Percentiles rank a stretch among this genome's conserved stretches.
Conservation (phyloP, 2,888 invertebrate genomes). For the Clostera curtula region DNA sequence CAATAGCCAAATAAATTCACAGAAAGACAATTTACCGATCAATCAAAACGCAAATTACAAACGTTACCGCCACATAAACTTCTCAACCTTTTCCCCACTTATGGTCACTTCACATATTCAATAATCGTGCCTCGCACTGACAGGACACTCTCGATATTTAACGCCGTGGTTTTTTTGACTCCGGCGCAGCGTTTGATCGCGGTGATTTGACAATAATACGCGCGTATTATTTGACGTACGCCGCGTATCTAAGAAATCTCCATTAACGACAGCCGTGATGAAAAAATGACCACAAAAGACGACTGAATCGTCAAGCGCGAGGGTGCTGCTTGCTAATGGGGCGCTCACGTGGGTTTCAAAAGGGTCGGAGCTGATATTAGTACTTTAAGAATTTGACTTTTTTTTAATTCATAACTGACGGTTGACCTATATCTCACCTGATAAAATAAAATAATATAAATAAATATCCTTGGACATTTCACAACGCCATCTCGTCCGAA, state of each 20-base stretch:
- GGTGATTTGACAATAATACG: slow-evolving; percentile 63
- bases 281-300: slow-evolving; percentile 62
- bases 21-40: slow-evolving; percentile 11
- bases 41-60: slow-evolving; percentile 10
- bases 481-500: no score
- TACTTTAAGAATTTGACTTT: no score
- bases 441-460: no score
- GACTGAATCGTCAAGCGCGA: slow-evolving; percentile 65
- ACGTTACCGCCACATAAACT: slow-evolving; percentile 22
- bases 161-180: slow-evolving; percentile 27
- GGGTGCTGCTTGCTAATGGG: slow-evolving; percentile 68
- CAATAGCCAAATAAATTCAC: no score
- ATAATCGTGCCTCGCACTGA: slow-evolving; percentile 46
- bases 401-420: no score
- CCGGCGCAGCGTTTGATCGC: slow-evolving; percentile 56
- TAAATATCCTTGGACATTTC: no score
- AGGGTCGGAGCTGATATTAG: slow-evolving; percentile 25
- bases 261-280: slow-evolving; percentile 64
- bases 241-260: slow-evolving; percentile 59
- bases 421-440: no score
- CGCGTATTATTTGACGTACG: slow-evolving; percentile 53
- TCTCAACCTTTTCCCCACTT: slow-evolving; percentile 23
- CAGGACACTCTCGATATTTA: slow-evolving; percentile 43
- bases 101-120: slow-evolving; percentile 32
- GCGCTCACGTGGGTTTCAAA: slow-evolving; percentile 25